Base-by-base conservation (phyloP, 2,113 vertebrate species). In the Passer domesticus region DNA sequence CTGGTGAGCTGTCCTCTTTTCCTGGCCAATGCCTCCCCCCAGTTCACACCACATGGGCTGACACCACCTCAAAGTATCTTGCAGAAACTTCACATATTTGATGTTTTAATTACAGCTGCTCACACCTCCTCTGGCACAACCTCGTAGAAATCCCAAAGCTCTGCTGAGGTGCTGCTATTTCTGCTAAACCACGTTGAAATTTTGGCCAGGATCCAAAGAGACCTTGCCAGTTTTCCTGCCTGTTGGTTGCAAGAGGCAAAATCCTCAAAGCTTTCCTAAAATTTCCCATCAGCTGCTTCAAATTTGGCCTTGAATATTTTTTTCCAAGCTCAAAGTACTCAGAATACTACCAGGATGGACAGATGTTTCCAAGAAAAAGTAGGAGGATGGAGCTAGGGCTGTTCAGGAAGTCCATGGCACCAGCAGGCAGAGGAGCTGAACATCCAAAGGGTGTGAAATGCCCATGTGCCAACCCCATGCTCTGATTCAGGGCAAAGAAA, bases 391-490 rank as follows among this genome's bases (percentile, higher is more conserved):
- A 52, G 35, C 13, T 17, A 50, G 37, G 18, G 55, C 33, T 70
- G 53, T 47, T 84, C 44, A 63, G 53, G 44, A 25, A 30, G 15
- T 50, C 30, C 5, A 2, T 33, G 49, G 62, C n/a, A 73, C 30
- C 85, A 23, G 4, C 37, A 59, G 28, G 30, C 35, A 82, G 46
- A 1, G 9, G 31, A 85, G 30, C 8, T 53, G 53, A 69, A 46
- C 41, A 25, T 4, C 6, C 15, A 33, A 35, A 0, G 3, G 12
- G 11, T 66, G 37, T 62, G 59, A 81, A 89, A 74, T 1, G 2
- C 4, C 2, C 19, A 3, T 0, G 3, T 22, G 16, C 8, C 64
- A 55, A 31, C 23, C 27, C 31, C 56, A 28, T 0, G 0, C 27
- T 52, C n/a, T 28, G 18, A 46, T 11, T 14, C 17, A 69, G 41